Percentiles rank a stretch among this genome's conserved stretches.
phyloP scores from a whole-genome alignment of 2,888 invertebrate species.

The Eupithecia subfuscata region DNA sequence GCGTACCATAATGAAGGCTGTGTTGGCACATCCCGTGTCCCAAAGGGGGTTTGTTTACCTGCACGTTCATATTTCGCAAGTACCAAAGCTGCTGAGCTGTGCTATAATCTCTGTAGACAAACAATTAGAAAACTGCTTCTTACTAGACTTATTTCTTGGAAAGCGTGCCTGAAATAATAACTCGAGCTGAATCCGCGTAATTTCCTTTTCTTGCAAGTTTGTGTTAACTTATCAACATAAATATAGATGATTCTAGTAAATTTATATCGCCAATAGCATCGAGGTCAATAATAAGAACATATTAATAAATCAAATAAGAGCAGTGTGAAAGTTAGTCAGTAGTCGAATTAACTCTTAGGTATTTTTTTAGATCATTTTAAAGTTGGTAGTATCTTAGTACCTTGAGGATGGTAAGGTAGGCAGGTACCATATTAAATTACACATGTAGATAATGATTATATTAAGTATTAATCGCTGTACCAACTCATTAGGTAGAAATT shows the following conservation, averaged over 20 bases:
- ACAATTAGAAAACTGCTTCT: conserved; percentile 48
- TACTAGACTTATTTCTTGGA: conserved; percentile 30
- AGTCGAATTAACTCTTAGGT: background rate
- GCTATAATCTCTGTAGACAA: conserved; percentile 56
- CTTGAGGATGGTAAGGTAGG: no score
- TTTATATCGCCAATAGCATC: background rate
- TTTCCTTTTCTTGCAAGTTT: background rate
- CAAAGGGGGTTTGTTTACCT: conserved; percentile 66
- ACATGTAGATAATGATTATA: background rate
- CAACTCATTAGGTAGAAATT: no score
- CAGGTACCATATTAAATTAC: no score
- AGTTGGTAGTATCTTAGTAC: no score
- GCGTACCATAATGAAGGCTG: conserved; percentile 70
- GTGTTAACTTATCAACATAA: background rate
- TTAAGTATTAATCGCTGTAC: background rate
- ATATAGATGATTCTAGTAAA: no score
- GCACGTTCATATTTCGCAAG: conserved; percentile 68
- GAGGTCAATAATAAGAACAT: background rate
- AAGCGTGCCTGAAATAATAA: conserved; percentile 26
- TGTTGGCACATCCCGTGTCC: conserved; percentile 63
- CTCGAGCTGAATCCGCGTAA: conserved; percentile 9
- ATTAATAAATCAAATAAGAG: no score
- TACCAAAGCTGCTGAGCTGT: conserved; percentile 59
- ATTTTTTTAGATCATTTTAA: background rate
- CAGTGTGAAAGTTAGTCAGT: background rate